These are phyloP conservation scores for Leptopilina drosophilae DNA, from an alignment of 2,888 invertebrate species.

Conservation along the genomic window DNA sequence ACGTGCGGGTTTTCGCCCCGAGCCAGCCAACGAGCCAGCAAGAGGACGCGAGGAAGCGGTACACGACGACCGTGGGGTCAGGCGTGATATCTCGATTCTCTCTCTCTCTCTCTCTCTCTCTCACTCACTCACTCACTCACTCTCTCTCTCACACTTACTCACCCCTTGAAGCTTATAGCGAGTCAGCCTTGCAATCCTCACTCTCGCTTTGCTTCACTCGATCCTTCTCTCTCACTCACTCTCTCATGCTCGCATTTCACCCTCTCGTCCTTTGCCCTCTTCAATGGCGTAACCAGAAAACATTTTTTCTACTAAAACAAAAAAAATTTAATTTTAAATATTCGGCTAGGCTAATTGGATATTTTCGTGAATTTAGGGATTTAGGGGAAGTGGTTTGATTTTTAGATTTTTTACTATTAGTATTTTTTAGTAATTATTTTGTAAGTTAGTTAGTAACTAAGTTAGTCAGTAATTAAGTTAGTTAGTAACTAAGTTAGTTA, in stretches of 20 bases:
- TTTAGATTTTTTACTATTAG: too few species aligned
- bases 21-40: conserved; percentile 54
- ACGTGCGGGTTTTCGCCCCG: conserved; percentile 60
- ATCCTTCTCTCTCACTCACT: conserved; percentile 40
- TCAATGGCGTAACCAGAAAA: conserved; percentile 27
- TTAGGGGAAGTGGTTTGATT: too few species aligned
- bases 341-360: too few species aligned
- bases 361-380: too few species aligned
- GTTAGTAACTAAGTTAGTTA: too few species aligned
- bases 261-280: conserved; percentile 32
- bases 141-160: conserved; percentile 47
- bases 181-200: conserved; percentile 23
- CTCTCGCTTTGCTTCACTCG: conserved; percentile 41
- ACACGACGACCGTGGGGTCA: conserved; percentile 58
- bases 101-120: conserved; percentile 39
- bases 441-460: too few species aligned
- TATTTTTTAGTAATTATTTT: too few species aligned
- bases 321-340: too few species aligned
- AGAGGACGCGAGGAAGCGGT: conserved; percentile 50
- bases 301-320: not conserved
- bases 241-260: conserved; percentile 27
- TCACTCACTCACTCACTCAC: conserved; percentile 25
- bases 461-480: too few species aligned
- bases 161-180: conserved; percentile 16
- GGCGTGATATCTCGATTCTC: conserved; percentile 62